Percentiles rank a stretch among this genome's conserved stretches.
Conservation (phyloP, 2,888 invertebrate genomes). For the Thyatira batis region DNA sequence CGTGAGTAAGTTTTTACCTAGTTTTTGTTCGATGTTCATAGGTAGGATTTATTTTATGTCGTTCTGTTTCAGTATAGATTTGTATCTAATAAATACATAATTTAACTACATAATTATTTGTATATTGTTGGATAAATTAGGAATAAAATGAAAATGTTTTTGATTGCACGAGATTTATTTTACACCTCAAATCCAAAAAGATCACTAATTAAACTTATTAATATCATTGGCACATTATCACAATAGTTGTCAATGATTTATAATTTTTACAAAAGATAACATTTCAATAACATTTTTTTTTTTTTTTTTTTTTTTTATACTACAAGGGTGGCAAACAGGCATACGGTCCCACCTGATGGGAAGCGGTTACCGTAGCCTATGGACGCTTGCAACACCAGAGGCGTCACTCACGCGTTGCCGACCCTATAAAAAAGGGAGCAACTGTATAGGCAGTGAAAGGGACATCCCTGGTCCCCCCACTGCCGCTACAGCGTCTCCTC, state of each 20-base stretch:
- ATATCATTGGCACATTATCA: conserved; percentile 83
- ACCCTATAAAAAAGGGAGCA: too few relatives aligned
- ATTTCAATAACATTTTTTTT: conserved; percentile 31
- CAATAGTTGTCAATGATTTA: conserved; percentile 78
- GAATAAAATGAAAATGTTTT: conserved; percentile 15
- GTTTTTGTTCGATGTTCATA: conserved; percentile 22
- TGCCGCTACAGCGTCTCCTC: too few relatives aligned
- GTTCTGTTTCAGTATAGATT: too few relatives aligned
- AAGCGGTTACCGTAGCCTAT: too few relatives aligned
- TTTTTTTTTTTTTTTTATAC: too few relatives aligned
- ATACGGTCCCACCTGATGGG: too few relatives aligned
- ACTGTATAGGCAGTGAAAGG: too few relatives aligned
- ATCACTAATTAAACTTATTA: conserved; percentile 51
- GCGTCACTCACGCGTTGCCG: too few relatives aligned
- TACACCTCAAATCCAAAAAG: conserved; percentile 36
- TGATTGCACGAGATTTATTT: conserved; percentile 42
- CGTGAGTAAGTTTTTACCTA: conserved; percentile 24
- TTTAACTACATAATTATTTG: not conserved
- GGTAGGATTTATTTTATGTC: not conserved
- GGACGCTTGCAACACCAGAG: too few relatives aligned
- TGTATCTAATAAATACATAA: too few relatives aligned
- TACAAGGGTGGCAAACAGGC: too few relatives aligned
- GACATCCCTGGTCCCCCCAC: too few relatives aligned
- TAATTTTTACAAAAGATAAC: conserved; percentile 31
- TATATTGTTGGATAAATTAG: conserved; percentile 3